Percentiles rank a stretch among this genome's conserved stretches.
phyloP scores from a whole-genome alignment of 1,140 invertebrate genomes.

The Drosophila sp. region DNA sequence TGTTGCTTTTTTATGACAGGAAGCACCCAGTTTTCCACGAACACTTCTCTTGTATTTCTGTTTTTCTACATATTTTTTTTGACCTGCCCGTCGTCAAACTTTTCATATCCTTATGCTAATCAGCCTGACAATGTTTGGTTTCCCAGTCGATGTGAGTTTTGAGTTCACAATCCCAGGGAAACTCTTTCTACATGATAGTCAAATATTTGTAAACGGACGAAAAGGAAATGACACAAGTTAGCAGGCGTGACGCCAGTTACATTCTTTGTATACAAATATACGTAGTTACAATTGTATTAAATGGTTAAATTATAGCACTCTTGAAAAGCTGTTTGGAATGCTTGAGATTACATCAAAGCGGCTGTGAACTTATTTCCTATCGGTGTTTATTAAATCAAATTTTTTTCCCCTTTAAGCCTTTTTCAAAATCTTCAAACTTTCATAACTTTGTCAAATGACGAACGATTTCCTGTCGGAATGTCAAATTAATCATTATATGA shows the following conservation, averaged over 20 bases:
- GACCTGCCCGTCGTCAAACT: constrained; percentile 21
- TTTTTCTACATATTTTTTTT: constrained; percentile 3
- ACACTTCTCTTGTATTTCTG: constrained; percentile 21
- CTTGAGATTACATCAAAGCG: no score
- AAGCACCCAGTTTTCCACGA: constrained; percentile 60
- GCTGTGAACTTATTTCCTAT: no score
- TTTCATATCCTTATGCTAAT: constrained; percentile 76
- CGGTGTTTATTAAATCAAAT: no score
- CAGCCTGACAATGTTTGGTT: constrained; percentile 48
- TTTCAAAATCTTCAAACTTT: no score
- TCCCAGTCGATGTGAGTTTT: constrained; percentile 38
- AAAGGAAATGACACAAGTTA: neutral
- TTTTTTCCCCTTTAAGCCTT: no score
- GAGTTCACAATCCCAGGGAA: constrained; percentile 10
- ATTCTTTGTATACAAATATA: constrained; percentile 4
- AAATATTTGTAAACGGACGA: constrained; percentile 29
- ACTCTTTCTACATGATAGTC: constrained; percentile 39
- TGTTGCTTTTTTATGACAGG: constrained; percentile 71
- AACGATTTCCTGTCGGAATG: no score
- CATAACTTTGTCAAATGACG: no score
- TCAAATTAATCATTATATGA: no score
- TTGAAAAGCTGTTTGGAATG: no score
- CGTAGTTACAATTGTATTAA: neutral
- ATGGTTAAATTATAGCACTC: no score
- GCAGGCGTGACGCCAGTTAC: constrained; percentile 15